Conservation (phyloP, 2,888 invertebrate genomes). For the Fragum sueziense region DNA sequence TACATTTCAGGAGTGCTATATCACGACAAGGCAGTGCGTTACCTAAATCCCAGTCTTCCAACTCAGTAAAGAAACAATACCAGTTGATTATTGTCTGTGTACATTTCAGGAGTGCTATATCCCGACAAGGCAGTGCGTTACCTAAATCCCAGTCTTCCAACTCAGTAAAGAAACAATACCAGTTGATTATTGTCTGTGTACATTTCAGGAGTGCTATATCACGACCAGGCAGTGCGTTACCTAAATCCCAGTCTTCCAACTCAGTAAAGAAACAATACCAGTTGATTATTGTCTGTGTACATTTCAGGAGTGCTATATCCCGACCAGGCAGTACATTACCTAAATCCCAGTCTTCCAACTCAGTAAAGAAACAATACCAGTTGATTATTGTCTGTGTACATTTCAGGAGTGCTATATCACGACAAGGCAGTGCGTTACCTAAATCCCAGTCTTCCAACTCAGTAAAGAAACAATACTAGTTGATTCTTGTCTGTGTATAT, state of each 20-base stretch:
- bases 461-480: too few relatives aligned
- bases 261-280: constrained; percentile 87
- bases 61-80: constrained; percentile 86
- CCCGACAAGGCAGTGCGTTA: constrained; percentile 63
- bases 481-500: too few relatives aligned
- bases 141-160: constrained; percentile 71
- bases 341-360: constrained; percentile 69
- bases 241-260: constrained; percentile 70
- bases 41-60: constrained; percentile 70
- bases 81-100: constrained; percentile 87
- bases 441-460: too few relatives aligned
- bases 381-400: constrained; percentile 88
- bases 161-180: constrained; percentile 87
- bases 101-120: constrained; percentile 54
- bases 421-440: too few relatives aligned
- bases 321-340: constrained; percentile 65
- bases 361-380: constrained; percentile 87
- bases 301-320: constrained; percentile 57
- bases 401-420: too few relatives aligned
- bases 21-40: constrained; percentile 64
- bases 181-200: constrained; percentile 87
- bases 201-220: constrained; percentile 56
- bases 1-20: constrained; percentile 51
- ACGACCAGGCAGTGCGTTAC: constrained; percentile 63
- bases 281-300: constrained; percentile 86